These are phyloP conservation scores for Trididemnum clinides DNA, from an alignment of 23 tunicate species.

Conservation along the genomic window DNA sequence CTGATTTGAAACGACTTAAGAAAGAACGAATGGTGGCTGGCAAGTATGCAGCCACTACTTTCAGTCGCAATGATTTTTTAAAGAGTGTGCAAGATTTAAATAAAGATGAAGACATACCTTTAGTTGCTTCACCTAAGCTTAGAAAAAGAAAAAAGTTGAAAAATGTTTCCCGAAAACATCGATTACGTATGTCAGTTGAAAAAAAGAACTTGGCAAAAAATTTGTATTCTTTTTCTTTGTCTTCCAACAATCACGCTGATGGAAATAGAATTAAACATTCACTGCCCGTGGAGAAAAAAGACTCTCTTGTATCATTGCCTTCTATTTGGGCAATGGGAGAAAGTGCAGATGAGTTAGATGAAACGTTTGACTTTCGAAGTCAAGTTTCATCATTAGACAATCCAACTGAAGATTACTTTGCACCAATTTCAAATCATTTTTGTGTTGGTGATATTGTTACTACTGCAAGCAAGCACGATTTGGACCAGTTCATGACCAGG, in stretches of 20 bases:
- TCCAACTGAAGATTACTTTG: slow-evolving; percentile 62
- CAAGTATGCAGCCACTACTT: background rate
- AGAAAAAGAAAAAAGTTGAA: background rate
- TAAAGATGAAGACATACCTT: background rate
- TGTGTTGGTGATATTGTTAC: slow-evolving; percentile 17
- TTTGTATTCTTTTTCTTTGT: background rate
- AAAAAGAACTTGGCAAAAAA: background rate
- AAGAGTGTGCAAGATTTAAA: too few relatives aligned
- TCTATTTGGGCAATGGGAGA: slow-evolving; percentile 56
- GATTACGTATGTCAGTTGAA: background rate
- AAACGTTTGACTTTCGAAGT: slow-evolving; percentile 39
- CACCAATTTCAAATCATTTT: background rate
- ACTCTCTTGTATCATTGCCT: slow-evolving; percentile 3
- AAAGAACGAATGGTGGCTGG: background rate
- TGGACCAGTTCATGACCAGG: slow-evolving; percentile 34
- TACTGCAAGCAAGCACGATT: slow-evolving; percentile 28
- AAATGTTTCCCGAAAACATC: background rate
- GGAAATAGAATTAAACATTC: background rate
- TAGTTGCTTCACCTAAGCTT: background rate
- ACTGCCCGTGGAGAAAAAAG: background rate
- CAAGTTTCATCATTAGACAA: slow-evolving; percentile 15
- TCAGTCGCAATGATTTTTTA: background rate
- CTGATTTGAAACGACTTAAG: background rate
- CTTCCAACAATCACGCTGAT: background rate
- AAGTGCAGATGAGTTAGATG: background rate